Base-by-base conservation (phyloP, 2,888 invertebrate genomes). In the Galeopsomyia nigrocyanea region DNA sequence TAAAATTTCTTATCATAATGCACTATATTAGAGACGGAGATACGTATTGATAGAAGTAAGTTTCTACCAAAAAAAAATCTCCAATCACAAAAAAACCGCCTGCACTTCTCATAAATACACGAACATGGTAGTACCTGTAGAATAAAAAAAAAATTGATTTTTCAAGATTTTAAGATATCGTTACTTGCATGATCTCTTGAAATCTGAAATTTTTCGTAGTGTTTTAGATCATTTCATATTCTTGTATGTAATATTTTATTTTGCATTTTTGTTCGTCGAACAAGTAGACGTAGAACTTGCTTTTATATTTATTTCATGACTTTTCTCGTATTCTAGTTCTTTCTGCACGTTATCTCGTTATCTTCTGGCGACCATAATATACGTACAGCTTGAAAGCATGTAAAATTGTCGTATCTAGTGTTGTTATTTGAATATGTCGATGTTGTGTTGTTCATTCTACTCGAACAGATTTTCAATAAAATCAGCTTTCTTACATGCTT, bases 131-230 rank as follows among this genome's bases (percentile, higher is more conserved):
- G 62, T 71, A 63, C 64, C 67, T 71, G 74, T 66, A 60, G 47
- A 58, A 57, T n/a, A 53, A 73, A 74, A 68, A 73, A 74, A 64
- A 71, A 75, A 71, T 71, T 75, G 61, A 71, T 71, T 71, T 71
- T 75, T 75, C 71, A 75, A 75, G 74, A 75, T 75, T 75, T 71
- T 75, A 75, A 75, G 71, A 75, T 69, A 75, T 71, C 66, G 61
- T 71, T 71, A 62, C 63, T 70, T 74, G 74, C 74, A 74, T 74
- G 74, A 74, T 74, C 39, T 75, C 71, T 74, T 74, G 74, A 71
- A 74, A 74, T 71, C 74, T 75, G 39, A 61, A 65, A 69, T 17
- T 69, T 3, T 58, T 58, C 58, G 69, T 71, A 74, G 67, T 13
- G 70, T 60, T 50, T 71, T 68, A 64, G 60, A 68, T 26, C 16